Conservation (phyloP, 2,797 vertebrate genomes). For the Scolopax bukidnonensis region DNA sequence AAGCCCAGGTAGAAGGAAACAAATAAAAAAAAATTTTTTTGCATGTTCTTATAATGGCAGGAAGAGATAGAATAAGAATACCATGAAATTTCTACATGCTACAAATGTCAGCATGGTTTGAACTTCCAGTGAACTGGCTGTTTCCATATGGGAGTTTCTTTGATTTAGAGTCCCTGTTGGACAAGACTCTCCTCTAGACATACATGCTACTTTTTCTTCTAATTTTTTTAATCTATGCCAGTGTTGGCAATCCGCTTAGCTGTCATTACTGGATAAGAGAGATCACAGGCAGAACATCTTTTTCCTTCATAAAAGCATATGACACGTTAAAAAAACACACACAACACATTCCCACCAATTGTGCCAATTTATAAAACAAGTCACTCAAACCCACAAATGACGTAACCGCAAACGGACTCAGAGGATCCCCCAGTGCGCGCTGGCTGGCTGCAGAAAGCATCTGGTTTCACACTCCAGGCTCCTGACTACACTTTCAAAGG, state of each 20-base stretch:
- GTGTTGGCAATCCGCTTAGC: slow-evolving; percentile 31
- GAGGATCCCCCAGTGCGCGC: neutral
- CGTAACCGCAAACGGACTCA: neutral
- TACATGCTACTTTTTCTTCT: neutral
- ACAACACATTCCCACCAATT: slow-evolving; percentile 33
- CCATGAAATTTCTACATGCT: slow-evolving; percentile 17
- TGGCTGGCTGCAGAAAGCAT: slow-evolving; percentile 9
- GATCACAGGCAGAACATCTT: slow-evolving; percentile 31
- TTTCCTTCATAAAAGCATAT: slow-evolving; percentile 40
- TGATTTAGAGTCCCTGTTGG: slow-evolving; percentile 44
- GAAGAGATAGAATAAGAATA: slow-evolving; percentile 26
- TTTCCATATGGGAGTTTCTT: slow-evolving; percentile 48
- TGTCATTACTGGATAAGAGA: slow-evolving; percentile 53
- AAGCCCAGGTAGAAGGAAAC: neutral
- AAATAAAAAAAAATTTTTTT: neutral
- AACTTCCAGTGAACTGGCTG: slow-evolving; percentile 59
- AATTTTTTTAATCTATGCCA: slow-evolving; percentile 31
- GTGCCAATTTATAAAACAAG: slow-evolving; percentile 52
- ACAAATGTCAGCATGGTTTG: slow-evolving; percentile 36
- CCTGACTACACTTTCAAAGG: neutral
- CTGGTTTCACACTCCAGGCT: slow-evolving; percentile 26
- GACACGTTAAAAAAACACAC: neutral
- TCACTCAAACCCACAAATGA: slow-evolving; percentile 41
- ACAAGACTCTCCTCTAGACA: slow-evolving; percentile 36
- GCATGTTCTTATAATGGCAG: neutral